Evolutionary conservation across 2,113 vertebrate genomes (phyloP), one percentile per base, ranked within the genome.

Genomic region (Ahaetulla prasina): DNA sequence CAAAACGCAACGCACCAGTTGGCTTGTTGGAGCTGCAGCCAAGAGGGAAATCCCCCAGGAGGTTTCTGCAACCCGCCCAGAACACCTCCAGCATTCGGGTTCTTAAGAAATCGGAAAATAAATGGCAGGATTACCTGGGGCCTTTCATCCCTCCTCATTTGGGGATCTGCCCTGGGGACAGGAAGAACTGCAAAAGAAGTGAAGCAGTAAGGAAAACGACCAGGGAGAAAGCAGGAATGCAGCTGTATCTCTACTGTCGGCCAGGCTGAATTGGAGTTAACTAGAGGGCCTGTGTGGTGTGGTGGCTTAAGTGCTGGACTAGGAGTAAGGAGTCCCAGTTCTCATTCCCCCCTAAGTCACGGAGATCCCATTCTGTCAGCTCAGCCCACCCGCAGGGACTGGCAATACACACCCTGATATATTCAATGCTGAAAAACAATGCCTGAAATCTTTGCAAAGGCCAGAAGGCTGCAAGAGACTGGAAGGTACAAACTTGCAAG

Each of bases 131-230:
- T 0, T 97, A 98, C 97, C 96, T 96, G 92, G 94, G 91, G 89
- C 92, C 94, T 97, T 97, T 98, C 97, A 98, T 96, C 97, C 98
- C 90, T 98, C 98, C 92, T 98, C 98, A 95, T 94, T 93, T 23
- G 96, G 95, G 94, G 96, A 95, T 96, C 97, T 97, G 93, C 96
- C 96, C 96, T 98, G 98, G 55, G 97, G 96, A 30, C 97, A 97
- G 1, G 97, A 96, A 86, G 97, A 97, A 87, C 98, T 98, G 94
- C 35, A 91, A 3, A 14, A 39, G 94, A 90, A 89, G 93, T n/a
- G 89, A 2, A 12, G 30, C 94, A 89, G 74, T 30, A 88, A 92
- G 3, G 35, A 91, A 74, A 54, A 8, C 10, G 92, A 94, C 52
- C 12, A 4, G 47, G 74, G 35, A 43, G 18, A 80, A 30, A 39